Evolutionary conservation across 2,888 invertebrate genomes (phyloP), one percentile per base, ranked within the genome.

Genomic region (Sesia bembeciformis): DNA sequence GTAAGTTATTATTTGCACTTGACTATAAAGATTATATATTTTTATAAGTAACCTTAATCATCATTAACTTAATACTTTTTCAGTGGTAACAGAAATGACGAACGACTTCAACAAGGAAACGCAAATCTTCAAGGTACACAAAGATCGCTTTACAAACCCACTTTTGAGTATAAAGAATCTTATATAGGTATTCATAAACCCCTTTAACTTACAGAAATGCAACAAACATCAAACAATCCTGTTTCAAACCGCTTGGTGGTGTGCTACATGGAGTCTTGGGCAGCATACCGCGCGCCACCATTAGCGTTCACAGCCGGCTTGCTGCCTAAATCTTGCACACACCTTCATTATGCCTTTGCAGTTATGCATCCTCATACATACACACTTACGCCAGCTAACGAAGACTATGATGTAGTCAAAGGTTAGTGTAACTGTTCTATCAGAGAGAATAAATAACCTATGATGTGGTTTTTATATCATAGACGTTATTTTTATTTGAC

Each of bases 341-440:
- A 95, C 69, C 81, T 95, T 3, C 91, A 95, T 58, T 95, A 95
- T 68, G 92, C 93, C 2, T 94, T 93, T 62, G 94, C 94, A 4
- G 91, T 91, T 3, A 80, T 95, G 58, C 93, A 95, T 68, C 92
- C 93, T 0, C 91, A 93, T 60, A 91, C 90, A 0, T 91, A 92
- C 64, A 83, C 90, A 7, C 83, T 95, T 39, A 84, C 91, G 50
- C 91, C 94, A 0, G 88, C 91, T 42, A 93, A 95, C 74, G 91
- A 91, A 54, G 93, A 94, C 67, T 94, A 93, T 64, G 95, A 95
- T 68, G 78, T 94, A 56, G 84, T 94, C 5, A 93, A 93, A 90
- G 94, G 94, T 93, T 62, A 50, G 39, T 6, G 7, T 6, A 6
- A 6, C 7, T 6, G 42, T 6, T 6, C 5, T 42, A 42, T 42